phyloP scores from a whole-genome alignment of 2,113 vertebrate species.

The Panurus biarmicus region DNA sequence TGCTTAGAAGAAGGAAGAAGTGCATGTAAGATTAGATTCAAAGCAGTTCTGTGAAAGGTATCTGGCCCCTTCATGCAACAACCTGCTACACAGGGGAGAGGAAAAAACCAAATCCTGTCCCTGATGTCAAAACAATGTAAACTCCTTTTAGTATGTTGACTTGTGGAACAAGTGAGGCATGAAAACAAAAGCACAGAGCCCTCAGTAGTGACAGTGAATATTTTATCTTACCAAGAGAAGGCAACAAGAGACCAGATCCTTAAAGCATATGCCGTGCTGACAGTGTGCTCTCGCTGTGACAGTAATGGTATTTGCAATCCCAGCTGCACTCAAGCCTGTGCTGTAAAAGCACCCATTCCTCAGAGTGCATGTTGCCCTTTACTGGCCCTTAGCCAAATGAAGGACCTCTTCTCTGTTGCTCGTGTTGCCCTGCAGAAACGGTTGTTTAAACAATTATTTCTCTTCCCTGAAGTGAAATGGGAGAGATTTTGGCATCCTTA shows the following conservation, averaged over 20 bases:
- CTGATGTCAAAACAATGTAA: not conserved
- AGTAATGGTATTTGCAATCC: not conserved
- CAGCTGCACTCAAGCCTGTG: not conserved
- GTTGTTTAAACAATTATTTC: not conserved
- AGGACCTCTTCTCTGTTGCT: not conserved
- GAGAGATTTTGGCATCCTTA: not conserved
- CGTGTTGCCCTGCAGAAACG: not conserved
- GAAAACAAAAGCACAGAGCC: not conserved
- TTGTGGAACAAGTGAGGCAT: not conserved
- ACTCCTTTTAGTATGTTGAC: constrained; percentile 6
- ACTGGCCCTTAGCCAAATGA: not conserved
- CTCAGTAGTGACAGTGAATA: not conserved
- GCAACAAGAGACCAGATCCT: not conserved
- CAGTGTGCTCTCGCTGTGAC: not conserved
- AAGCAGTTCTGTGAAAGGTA: not conserved
- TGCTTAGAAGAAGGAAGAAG: not conserved
- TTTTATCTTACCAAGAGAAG: constrained; percentile 10
- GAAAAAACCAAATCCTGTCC: not conserved
- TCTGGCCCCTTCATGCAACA: not conserved
- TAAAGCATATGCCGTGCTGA: not conserved
- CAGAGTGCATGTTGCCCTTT: not conserved
- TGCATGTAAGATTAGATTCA: not conserved
- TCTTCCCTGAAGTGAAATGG: not conserved
- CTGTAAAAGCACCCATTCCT: not conserved
- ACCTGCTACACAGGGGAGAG: not conserved